phyloP scores from a whole-genome alignment of 2,113 vertebrate genomes.

The Pygoscelis adeliae region DNA sequence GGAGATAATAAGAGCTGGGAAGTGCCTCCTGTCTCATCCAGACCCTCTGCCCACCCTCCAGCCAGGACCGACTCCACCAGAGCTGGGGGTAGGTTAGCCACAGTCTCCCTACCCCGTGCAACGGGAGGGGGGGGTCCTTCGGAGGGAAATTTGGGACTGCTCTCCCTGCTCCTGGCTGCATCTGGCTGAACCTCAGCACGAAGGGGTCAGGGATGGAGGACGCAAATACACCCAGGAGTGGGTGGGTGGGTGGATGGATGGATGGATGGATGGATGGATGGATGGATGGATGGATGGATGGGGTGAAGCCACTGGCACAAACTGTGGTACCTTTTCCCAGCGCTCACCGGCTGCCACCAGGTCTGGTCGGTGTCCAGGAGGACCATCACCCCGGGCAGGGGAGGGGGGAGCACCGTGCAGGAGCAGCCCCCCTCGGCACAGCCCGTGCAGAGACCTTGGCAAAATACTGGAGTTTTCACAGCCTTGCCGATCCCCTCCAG shows the following conservation, averaged over 20 bases:
- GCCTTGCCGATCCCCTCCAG: background rate
- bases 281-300: background rate
- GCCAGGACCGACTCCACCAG: background rate
- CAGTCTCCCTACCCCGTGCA: too few species aligned
- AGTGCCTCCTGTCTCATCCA: background rate
- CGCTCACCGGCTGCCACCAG: background rate
- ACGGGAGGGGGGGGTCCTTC: background rate
- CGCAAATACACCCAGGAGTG: background rate
- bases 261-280: background rate
- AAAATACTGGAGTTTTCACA: background rate
- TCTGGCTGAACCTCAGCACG: background rate
- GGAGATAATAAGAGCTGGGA: background rate
- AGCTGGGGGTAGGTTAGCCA: background rate
- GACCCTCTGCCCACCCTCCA: background rate
- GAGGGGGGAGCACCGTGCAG: rapidly evolving
- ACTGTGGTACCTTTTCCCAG: background rate
- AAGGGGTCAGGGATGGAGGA: background rate
- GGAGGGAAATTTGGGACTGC: background rate
- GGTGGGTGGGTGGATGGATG: too few species aligned
- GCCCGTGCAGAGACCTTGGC: background rate
- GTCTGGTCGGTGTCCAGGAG: background rate
- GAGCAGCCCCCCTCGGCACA: background rate
- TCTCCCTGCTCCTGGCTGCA: background rate
- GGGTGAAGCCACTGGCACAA: background rate
- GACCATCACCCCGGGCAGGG: background rate